phyloP scores from a whole-genome alignment of 2,113 vertebrate species.

The Limnothrissa miodon region DNA sequence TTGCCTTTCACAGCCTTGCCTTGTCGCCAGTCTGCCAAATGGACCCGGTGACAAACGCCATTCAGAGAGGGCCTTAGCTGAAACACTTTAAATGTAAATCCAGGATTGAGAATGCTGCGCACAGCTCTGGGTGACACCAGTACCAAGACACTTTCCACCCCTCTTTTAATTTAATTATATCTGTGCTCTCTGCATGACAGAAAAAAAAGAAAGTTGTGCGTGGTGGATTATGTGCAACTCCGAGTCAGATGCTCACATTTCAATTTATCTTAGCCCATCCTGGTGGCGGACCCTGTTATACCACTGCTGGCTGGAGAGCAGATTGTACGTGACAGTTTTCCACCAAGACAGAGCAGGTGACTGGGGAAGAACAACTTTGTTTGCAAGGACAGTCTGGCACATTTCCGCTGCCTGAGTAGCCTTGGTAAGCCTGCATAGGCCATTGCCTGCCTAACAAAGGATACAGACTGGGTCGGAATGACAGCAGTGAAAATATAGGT shows the following conservation, averaged over 20 bases:
- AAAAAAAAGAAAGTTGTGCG: background rate
- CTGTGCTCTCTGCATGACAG: background rate
- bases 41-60: background rate
- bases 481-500: background rate
- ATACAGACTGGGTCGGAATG: background rate
- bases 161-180: conserved; percentile 5
- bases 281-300: background rate
- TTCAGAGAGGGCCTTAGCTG: background rate
- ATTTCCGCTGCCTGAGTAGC: background rate
- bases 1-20: too few species aligned
- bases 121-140: conserved; percentile 11
- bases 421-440: background rate
- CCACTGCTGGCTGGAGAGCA: background rate
- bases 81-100: conserved; percentile 7
- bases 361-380: background rate
- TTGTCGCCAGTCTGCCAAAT: background rate
- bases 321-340: background rate
- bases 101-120: conserved; percentile 5
- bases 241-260: background rate
- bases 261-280: conserved; percentile 14
- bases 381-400: conserved; percentile 4
- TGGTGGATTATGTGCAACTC: conserved; percentile 1
- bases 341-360: background rate
- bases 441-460: background rate
- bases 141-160: background rate